Conservation (phyloP, 37 sponge, comb jelly and placozoan species). For the Aplysina aerophoba region DNA sequence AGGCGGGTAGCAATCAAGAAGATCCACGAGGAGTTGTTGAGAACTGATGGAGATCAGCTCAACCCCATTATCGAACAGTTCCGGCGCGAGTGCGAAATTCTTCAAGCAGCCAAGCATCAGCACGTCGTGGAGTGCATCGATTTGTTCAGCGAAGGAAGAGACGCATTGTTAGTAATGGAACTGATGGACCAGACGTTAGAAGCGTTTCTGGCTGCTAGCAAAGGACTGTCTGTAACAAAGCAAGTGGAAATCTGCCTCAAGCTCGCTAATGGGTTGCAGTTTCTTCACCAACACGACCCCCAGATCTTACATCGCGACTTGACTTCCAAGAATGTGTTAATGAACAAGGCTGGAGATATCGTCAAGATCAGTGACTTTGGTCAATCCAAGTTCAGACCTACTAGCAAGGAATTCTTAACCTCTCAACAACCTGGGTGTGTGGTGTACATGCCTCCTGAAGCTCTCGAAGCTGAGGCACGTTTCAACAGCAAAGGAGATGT, state of each 20-base stretch:
- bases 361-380: conserved; percentile 21
- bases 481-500: not conserved
- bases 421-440: not conserved
- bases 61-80: no score
- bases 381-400: not conserved
- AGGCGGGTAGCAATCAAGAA: no score
- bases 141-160: no score
- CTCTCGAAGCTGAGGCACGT: not conserved
- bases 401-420: not conserved
- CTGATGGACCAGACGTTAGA: no score
- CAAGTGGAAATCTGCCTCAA: not conserved
- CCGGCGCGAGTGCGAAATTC: no score
- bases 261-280: not conserved
- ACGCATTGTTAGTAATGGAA: no score
- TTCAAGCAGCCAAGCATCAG: no score
- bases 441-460: conserved; percentile 15
- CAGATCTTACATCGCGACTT: not conserved
- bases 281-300: conserved; percentile 10
- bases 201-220: no score
- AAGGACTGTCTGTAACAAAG: no score
- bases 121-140: no score
- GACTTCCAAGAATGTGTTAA: not conserved
- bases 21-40: no score
- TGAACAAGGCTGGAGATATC: not conserved
- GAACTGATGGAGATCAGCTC: no score